A percentile compares a stretch with the other conserved stretches of the same genome.
Conservation (phyloP, 2,797 vertebrate genomes). For the Clarias laeviceps region DNA sequence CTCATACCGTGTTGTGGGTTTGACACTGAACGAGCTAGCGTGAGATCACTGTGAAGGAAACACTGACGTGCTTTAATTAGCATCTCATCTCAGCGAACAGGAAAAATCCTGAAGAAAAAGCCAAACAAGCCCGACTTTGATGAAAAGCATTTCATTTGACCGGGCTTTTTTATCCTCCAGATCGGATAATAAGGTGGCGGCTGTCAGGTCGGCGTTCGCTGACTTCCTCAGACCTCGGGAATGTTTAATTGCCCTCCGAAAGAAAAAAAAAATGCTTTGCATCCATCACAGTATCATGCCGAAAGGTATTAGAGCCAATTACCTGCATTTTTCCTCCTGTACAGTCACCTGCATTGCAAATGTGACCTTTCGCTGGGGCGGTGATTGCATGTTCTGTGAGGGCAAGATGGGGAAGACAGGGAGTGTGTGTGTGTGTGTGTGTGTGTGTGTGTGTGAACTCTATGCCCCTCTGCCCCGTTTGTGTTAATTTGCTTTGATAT, state of each 20-base stretch:
- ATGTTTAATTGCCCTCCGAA: conserved; percentile 85
- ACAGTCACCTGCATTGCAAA: conserved; percentile 91
- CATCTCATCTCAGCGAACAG: conserved; percentile 46
- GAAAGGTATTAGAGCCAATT: conserved; percentile 87
- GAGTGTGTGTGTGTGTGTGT: conserved; percentile 32
- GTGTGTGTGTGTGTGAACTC: conserved; percentile 16
- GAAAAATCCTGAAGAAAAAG: conserved; percentile 33
- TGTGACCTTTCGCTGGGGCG: conserved; percentile 95
- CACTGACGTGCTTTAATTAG: conserved; percentile 79
- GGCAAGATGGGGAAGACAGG: conserved; percentile 21
- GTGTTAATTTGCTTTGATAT: conserved; percentile 90
- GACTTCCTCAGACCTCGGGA: conserved; percentile 66
- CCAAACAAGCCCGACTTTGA: conserved; percentile 43
- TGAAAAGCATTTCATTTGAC: conserved; percentile 46
- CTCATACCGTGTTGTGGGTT: neutral
- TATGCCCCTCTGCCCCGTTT: conserved; percentile 65
- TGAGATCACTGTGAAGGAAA: conserved; percentile 35
- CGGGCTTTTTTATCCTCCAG: conserved; percentile 26
- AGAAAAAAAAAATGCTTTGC: conserved; percentile 68
- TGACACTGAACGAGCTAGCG: conserved; percentile 17
- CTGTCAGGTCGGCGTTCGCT: conserved; percentile 36
- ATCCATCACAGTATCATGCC: conserved; percentile 83
- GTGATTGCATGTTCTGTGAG: conserved; percentile 85
- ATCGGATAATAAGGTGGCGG: conserved; percentile 50
- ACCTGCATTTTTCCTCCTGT: conserved; percentile 80